Evolutionary conservation across 1,140 invertebrate species (phyloP).

Genomic region (Parapsyche elsis): DNA sequence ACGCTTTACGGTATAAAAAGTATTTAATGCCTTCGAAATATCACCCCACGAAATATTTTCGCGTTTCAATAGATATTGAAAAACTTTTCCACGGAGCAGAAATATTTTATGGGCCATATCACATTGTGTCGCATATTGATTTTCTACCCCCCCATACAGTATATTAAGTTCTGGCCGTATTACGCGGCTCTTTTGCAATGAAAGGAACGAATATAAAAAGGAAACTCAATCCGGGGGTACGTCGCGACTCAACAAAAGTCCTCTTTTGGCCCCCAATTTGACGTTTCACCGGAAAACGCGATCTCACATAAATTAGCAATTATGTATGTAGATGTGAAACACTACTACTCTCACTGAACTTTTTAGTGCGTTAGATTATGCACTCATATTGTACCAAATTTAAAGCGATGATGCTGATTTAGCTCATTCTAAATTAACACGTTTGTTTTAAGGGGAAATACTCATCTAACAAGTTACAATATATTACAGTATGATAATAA

Average conservation of each 20-base stretch:
- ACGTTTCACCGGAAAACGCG: neutral
- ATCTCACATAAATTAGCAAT: neutral
- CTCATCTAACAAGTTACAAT: too few relatives aligned
- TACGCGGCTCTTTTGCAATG: slow-evolving; percentile 1
- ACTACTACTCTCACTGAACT: neutral
- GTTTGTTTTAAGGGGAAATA: too few relatives aligned
- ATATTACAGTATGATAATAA: too few relatives aligned
- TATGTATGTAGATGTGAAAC: neutral
- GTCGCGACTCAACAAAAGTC: neutral
- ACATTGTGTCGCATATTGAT: slow-evolving; percentile 46
- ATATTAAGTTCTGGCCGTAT: slow-evolving; percentile 28
- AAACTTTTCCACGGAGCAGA: slow-evolving; percentile 44
- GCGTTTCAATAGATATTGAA: slow-evolving; percentile 44
- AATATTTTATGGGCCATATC: slow-evolving; percentile 43
- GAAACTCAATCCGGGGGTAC: neutral
- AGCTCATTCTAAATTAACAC: too few relatives aligned
- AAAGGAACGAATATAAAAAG: slow-evolving; percentile 6
- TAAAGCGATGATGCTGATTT: too few relatives aligned
- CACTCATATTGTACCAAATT: too few relatives aligned
- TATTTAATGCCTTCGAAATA: slow-evolving; percentile 43
- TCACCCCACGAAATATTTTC: slow-evolving; percentile 42
- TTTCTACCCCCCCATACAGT: neutral
- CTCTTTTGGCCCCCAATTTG: slow-evolving; percentile 1
- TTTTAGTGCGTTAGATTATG: too few relatives aligned
- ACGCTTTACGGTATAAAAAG: slow-evolving; percentile 37